A percentile compares a stretch with the other conserved stretches of the same genome.
These are phyloP conservation scores for Hydrolagus affinis DNA, from an alignment of 2,113 vertebrate genomes.

Conservation along the genomic window DNA sequence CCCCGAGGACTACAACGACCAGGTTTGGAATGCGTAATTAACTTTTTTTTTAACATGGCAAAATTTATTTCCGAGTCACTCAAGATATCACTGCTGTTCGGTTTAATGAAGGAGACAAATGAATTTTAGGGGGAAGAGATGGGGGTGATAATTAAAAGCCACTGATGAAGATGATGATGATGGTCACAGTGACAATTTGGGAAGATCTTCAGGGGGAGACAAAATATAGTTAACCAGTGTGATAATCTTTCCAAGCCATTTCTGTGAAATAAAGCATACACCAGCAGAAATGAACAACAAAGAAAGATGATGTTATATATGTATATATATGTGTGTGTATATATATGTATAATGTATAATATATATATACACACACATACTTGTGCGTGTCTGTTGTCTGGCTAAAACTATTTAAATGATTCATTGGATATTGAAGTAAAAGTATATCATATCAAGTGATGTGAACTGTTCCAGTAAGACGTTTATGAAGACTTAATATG, in stretches of 20 bases:
- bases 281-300: not conserved
- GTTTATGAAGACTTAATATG: constrained; percentile 18
- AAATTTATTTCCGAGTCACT: constrained; percentile 72
- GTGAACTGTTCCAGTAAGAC: not conserved
- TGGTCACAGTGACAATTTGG: constrained; percentile 20
- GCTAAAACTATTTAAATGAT: constrained; percentile 16
- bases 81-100: constrained; percentile 67
- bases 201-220: constrained; percentile 19
- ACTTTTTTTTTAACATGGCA: constrained; percentile 73
- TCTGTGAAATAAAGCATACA: constrained; percentile 3
- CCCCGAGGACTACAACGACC: constrained; percentile 94
- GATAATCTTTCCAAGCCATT: constrained; percentile 23
- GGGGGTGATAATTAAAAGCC: constrained; percentile 53
- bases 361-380: no score
- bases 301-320: not conserved
- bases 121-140: constrained; percentile 57
- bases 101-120: constrained; percentile 63
- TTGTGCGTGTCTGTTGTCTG: not conserved
- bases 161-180: constrained; percentile 46
- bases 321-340: no score
- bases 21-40: constrained; percentile 99
- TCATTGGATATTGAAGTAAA: constrained; percentile 18
- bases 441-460: not conserved
- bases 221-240: constrained; percentile 14
- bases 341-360: no score